These are phyloP conservation scores for Lepidurus packardi DNA, from an alignment of 1,140 invertebrate genomes.

Conservation along the genomic window DNA sequence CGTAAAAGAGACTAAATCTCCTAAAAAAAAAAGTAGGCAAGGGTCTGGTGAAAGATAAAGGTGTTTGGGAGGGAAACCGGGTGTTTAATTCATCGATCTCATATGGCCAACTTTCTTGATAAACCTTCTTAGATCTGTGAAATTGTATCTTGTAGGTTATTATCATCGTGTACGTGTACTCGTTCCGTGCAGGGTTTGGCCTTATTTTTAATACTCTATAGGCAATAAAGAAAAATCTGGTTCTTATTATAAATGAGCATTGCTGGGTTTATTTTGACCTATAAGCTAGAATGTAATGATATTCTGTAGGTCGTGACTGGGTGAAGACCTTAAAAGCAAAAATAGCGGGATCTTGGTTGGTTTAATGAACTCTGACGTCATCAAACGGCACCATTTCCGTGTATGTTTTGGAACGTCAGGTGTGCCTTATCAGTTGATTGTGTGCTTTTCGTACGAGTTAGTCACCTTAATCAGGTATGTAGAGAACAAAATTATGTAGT, in stretches of 20 bases:
- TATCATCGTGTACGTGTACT: conserved; percentile 9
- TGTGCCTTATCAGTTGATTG: conserved; percentile 17
- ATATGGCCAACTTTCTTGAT: not conserved
- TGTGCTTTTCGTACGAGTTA: not conserved
- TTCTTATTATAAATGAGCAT: not conserved
- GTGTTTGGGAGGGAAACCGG: not conserved
- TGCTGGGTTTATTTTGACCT: not conserved
- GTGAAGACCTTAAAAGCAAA: not conserved
- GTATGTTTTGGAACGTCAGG: conserved; percentile 10
- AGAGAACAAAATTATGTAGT: not conserved
- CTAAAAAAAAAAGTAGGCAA: not conserved
- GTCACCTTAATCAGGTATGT: conserved; percentile 19
- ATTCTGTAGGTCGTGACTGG: conserved; percentile 8
- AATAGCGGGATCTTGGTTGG: conserved; percentile 1
- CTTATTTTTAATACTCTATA: conserved; percentile 7
- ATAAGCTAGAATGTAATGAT: not conserved
- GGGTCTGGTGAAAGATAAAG: not conserved
- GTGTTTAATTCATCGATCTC: conserved; percentile 15
- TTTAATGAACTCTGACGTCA: conserved; percentile 22
- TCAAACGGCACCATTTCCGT: not conserved
- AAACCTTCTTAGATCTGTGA: conserved; percentile 14
- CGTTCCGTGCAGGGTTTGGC: not conserved
- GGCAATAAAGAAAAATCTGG: conserved; percentile 19
- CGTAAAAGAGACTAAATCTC: too few species aligned
- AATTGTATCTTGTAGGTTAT: conserved; percentile 10